These are phyloP conservation scores for Xenopus laevis DNA, from an alignment of 2,113 vertebrate species.

Conservation along the genomic window DNA sequence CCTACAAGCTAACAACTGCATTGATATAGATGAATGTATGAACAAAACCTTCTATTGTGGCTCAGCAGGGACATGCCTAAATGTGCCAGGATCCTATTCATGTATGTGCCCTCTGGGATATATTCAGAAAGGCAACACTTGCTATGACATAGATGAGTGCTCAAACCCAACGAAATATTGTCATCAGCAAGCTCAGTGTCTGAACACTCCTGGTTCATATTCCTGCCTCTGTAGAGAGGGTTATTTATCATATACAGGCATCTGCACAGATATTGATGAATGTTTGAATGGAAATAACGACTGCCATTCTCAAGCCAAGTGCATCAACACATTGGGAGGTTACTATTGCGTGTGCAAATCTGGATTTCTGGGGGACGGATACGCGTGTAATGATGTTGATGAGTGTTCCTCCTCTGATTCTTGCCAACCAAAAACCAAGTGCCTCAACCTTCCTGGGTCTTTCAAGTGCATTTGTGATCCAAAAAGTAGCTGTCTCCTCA, in stretches of 20 bases:
- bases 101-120: slow-evolving; percentile 67
- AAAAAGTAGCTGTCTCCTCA: slow-evolving; percentile 34
- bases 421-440: slow-evolving; percentile 55
- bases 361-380: slow-evolving; percentile 59
- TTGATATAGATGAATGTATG: slow-evolving; percentile 67
- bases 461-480: slow-evolving; percentile 62
- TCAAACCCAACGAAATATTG: slow-evolving; percentile 51
- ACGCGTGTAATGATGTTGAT: slow-evolving; percentile 60
- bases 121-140: slow-evolving; percentile 62
- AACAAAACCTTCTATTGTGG: slow-evolving; percentile 54
- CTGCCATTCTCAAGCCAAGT: slow-evolving; percentile 65
- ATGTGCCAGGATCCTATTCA: slow-evolving; percentile 64
- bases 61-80: slow-evolving; percentile 62
- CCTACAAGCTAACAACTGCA: slow-evolving; percentile 55
- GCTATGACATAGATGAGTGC: slow-evolving; percentile 71
- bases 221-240: slow-evolving; percentile 61
- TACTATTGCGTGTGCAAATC: slow-evolving; percentile 62
- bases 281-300: slow-evolving; percentile 57
- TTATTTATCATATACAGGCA: slow-evolving; percentile 55
- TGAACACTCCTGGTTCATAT: slow-evolving; percentile 70
- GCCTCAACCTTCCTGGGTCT: slow-evolving; percentile 63
- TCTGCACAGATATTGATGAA: slow-evolving; percentile 70
- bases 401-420: slow-evolving; percentile 58
- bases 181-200: slow-evolving; percentile 59
- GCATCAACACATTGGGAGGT: slow-evolving; percentile 62